Base-by-base conservation (phyloP, 1,140 invertebrate genomes). In the Colletes latitarsis region DNA sequence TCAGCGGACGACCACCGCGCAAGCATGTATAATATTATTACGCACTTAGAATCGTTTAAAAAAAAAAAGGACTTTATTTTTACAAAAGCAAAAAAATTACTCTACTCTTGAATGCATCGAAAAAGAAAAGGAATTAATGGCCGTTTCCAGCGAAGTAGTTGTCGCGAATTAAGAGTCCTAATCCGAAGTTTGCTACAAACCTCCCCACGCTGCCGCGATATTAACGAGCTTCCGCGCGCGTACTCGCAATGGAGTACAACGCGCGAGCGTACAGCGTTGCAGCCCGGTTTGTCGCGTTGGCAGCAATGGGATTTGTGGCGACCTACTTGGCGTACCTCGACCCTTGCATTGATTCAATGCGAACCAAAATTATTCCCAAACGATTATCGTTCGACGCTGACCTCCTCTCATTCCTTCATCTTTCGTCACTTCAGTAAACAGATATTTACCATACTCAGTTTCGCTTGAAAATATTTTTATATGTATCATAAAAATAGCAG, bases 281-380 rank as follows among this genome's bases (percentile, higher is more conserved):
- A 80, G 73, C 63, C 57, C 30, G 62, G 77, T 81, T 86, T 77
- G 77, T 88, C 77, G 83, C 66, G 82, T 82, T 92, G 92, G 91
- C 88, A 91, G 91, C 89, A 90, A 88, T 92, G 90, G 82, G 86
- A 92, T 89, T 89, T 88, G 89, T 88, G 82, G 86, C 91, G 92
- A 92, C 92, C 92, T 93, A 93, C 91, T 93, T 93, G 89, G 89
- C 92, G 92, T 92, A 88, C 92, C 90, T 92, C 92, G 92, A 93
- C 92, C 92, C 91, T 92, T 83, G 82, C 90, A 92, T 92, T 91
- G 92, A 92, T 92, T 93, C 88, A 83, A 89, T 85, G 72, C 89
- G 75, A 89, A 90, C 89, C 88, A 70, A 91, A 91, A 92, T 93
- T 90, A 90, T 90, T 90, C 83, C 81, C 82, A 46, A 82, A 74